phyloP scores from a whole-genome alignment of 2,113 vertebrate genomes.

The Pampusana beccarii region DNA sequence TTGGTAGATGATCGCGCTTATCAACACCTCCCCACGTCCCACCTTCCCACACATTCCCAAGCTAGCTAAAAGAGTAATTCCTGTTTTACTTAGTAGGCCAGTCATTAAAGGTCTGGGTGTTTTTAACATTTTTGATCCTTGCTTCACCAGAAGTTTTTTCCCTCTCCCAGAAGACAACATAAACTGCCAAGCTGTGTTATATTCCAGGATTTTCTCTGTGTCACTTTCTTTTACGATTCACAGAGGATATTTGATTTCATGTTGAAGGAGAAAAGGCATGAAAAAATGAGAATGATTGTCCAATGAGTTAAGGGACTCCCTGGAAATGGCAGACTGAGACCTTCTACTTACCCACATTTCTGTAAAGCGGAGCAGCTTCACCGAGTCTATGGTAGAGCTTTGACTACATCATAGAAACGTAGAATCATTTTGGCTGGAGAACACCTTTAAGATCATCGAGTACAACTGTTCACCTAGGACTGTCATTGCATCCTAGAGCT shows the following conservation, averaged over 20 bases:
- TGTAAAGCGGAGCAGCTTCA: background rate
- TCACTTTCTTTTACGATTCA: background rate
- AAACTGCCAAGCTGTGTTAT: background rate
- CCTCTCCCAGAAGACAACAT: background rate
- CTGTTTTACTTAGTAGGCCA: background rate
- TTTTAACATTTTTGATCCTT: background rate
- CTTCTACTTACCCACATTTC: background rate
- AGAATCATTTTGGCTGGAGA: no score
- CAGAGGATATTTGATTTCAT: background rate
- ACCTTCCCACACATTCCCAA: background rate
- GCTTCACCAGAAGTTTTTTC: background rate
- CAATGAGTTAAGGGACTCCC: background rate
- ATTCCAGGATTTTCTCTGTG: background rate
- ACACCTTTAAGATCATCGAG: no score
- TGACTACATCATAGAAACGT: background rate
- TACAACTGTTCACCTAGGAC: no score
- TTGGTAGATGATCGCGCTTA: background rate
- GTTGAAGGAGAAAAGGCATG: background rate
- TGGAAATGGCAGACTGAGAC: background rate
- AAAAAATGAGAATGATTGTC: background rate
- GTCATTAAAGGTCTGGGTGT: background rate
- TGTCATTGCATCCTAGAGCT: background rate
- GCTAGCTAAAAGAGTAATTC: background rate
- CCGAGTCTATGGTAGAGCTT: background rate
- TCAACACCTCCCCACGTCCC: background rate